Conservation (phyloP, 2,113 vertebrate genomes). For the Terrapene triunguis region DNA sequence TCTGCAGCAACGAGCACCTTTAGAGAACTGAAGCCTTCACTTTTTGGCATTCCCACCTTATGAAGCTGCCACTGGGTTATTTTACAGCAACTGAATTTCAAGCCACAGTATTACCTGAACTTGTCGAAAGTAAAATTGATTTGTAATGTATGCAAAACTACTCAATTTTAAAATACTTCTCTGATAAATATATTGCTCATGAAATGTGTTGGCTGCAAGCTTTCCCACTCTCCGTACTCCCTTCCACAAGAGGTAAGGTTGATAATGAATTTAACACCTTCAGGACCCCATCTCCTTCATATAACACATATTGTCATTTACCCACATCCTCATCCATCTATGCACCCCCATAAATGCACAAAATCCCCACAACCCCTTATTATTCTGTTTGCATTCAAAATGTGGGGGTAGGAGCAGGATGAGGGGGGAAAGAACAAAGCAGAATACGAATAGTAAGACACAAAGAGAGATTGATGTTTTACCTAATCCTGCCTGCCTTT, state of each 20-base stretch:
- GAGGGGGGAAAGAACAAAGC: not conserved
- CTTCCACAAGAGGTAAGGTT: not conserved
- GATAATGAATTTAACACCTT: not conserved
- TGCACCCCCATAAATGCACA: not conserved
- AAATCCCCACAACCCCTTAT: not conserved
- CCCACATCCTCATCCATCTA: not conserved
- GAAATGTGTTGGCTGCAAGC: not conserved
- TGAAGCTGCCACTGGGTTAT: not conserved
- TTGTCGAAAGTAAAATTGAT: not conserved
- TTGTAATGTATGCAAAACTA: not conserved
- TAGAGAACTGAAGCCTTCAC: not conserved
- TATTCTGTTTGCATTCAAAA: not conserved
- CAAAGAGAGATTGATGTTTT: not conserved
- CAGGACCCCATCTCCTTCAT: not conserved
- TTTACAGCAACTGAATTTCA: not conserved
- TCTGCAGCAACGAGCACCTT: not conserved
- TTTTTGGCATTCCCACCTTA: not conserved
- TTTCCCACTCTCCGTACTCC: not conserved
- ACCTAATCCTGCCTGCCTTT: not conserved
- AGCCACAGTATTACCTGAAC: not conserved
- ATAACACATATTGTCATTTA: not conserved
- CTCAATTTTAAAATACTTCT: not conserved
- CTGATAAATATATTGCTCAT: not conserved
- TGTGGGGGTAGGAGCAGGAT: rapidly evolving
- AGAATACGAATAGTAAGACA: not conserved